phyloP scores from a whole-genome alignment of 2,797 vertebrate species.

The Menidia menidia region DNA sequence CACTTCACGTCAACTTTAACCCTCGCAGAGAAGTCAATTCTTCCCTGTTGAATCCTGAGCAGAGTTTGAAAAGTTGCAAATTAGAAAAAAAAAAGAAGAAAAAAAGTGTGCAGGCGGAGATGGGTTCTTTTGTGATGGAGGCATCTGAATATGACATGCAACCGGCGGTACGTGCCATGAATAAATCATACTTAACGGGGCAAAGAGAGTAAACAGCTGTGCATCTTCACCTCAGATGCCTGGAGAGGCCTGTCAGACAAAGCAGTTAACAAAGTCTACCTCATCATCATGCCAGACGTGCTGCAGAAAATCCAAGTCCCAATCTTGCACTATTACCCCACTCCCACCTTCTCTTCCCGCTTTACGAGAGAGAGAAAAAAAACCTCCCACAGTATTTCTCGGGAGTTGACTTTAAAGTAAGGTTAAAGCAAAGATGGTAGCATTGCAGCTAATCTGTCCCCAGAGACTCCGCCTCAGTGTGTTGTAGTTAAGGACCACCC shows the following conservation, averaged over 20 bases:
- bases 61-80: constrained; percentile 63
- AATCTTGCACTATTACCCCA: constrained; percentile 62
- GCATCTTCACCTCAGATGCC: constrained; percentile 75
- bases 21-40: constrained; percentile 51
- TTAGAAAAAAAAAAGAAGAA: constrained; percentile 34
- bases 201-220: constrained; percentile 77
- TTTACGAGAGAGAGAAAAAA: constrained; percentile 29
- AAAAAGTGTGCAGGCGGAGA: constrained; percentile 47
- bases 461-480: constrained; percentile 40
- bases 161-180: constrained; percentile 78
- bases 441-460: constrained; percentile 56
- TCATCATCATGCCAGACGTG: constrained; percentile 68
- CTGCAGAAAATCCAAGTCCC: constrained; percentile 69
- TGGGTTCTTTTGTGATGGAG: constrained; percentile 72
- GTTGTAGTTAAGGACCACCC: constrained; percentile 57
- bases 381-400: constrained; percentile 50
- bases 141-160: constrained; percentile 77
- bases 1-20: constrained; percentile 55
- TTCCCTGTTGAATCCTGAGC: constrained; percentile 51
- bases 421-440: constrained; percentile 48
- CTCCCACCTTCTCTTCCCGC: constrained; percentile 16
- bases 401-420: constrained; percentile 50
- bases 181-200: constrained; percentile 80
- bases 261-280: constrained; percentile 75
- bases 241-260: constrained; percentile 77